A percentile compares a stretch with the other conserved stretches of the same genome.
Evolutionary conservation across 2,113 vertebrate genomes (phyloP).

Genomic region (Emberiza fucata): DNA sequence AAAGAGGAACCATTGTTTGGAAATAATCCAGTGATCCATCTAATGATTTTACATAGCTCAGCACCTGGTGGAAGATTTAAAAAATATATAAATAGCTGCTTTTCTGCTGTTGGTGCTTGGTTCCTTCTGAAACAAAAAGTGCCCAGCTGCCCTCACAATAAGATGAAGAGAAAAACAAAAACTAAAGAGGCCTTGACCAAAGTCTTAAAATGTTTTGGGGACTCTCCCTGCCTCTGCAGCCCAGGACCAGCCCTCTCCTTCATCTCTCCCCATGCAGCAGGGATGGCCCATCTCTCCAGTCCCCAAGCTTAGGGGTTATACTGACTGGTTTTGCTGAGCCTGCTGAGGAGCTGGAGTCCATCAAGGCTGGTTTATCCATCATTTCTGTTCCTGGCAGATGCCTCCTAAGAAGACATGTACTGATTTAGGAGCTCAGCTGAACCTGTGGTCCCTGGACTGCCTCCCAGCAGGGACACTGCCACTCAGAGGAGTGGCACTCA

Average conservation of each 20-base stretch:
- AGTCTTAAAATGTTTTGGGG: background rate
- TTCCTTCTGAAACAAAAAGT: background rate
- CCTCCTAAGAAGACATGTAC: background rate
- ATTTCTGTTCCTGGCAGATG: background rate
- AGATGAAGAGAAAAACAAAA: background rate
- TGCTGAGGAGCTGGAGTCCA: background rate
- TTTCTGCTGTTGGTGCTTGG: background rate
- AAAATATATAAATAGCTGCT: background rate
- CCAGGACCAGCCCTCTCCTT: background rate
- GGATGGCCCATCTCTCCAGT: background rate
- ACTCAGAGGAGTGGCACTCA: background rate
- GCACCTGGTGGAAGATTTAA: background rate
- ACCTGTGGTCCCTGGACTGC: background rate
- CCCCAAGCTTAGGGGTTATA: background rate
- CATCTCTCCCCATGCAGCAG: no score
- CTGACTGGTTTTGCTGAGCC: background rate
- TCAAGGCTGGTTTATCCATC: background rate
- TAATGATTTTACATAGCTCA: background rate
- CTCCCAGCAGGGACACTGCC: background rate
- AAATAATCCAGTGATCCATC: background rate
- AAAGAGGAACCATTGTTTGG: background rate
- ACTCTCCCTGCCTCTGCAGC: background rate
- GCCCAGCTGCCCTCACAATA: background rate
- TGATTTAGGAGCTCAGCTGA: background rate
- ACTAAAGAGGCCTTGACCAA: background rate